Percentiles rank a stretch among this genome's conserved stretches.
These are phyloP conservation scores for Noctua comes DNA, from an alignment of 2,888 invertebrate species.

Conservation along the genomic window DNA sequence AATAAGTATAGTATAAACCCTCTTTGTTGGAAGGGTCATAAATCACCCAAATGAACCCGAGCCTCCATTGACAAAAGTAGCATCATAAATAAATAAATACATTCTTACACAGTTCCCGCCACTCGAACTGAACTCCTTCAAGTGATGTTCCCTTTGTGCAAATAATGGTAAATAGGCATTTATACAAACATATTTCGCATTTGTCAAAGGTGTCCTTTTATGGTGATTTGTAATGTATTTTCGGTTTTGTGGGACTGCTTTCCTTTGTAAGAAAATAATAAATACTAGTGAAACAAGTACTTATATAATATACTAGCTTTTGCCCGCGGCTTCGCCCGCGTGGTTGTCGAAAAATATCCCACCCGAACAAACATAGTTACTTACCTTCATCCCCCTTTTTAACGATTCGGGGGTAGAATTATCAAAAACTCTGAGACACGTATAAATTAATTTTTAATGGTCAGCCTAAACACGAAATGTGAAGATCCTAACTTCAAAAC, in stretches of 20 bases:
- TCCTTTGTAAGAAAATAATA: slow-evolving; percentile 26
- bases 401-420: no score
- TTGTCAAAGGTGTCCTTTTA: slow-evolving; percentile 64
- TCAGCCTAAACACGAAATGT: no score
- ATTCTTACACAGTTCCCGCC: slow-evolving; percentile 74
- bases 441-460: no score
- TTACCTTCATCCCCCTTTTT: no score
- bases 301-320: no score
- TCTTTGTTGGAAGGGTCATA: slow-evolving; percentile 83
- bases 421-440: no score
- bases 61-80: slow-evolving; percentile 84
- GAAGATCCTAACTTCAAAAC: no score
- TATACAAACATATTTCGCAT: slow-evolving; percentile 66
- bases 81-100: slow-evolving; percentile 85
- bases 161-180: slow-evolving; percentile 74
- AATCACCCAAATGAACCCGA: slow-evolving; percentile 84
- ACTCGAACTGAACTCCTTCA: slow-evolving; percentile 73
- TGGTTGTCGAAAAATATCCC: no score
- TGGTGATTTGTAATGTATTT: slow-evolving; percentile 61
- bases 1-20: slow-evolving; percentile 80
- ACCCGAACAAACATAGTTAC: no score
- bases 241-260: slow-evolving; percentile 25
- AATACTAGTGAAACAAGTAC: slow-evolving; percentile 7
- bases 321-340: no score
- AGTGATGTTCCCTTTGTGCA: slow-evolving; percentile 74